Evolutionary conservation across 2,113 vertebrate species (phyloP), one percentile per base, ranked within the genome.

Genomic region (Tonatia bakeri): DNA sequence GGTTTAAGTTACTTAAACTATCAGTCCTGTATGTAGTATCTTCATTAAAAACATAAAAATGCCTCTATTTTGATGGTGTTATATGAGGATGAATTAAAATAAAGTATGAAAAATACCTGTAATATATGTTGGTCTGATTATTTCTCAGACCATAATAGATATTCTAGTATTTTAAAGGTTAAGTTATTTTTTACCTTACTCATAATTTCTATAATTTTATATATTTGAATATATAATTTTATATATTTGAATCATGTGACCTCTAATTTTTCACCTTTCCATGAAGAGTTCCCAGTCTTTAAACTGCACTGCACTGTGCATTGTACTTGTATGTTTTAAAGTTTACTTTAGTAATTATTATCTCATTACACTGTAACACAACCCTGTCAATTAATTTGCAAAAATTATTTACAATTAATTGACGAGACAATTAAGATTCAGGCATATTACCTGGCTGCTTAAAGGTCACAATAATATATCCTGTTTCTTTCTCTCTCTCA

Each of bases 341-440:
- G 65, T 97, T 95, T 59, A 65, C 10, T 56, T 56, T 83, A 84
- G 54, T 92, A 75, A 90, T 54, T 85, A 79, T 52, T 90, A 85
- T 72, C 22, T 88, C 12, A 69, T 70, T 95, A 38, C n/a, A 87
- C 54, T 76, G 4, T 40, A 92, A 65, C 4, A 64, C 24, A 79
- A 28, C 13, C 15, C 20, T 90, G 19, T 87, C 54, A 45, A 65
- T 95, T 91, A 79, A 87, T 65, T 92, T 95, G 12, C 40, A 83
- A 92, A 88, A 89, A 5, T 79, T 59, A 47, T 85, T 94, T 33
- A 75, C 33, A 91, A 50, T 90, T 93, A 88, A 93, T 85, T 90
- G 2, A 76, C 52, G 56, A 87, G 52, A 80, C 82, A 90, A 87
- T 70, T 52, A 45, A 84, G 26, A 84, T 84, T 72, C 28, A 56